Evolutionary conservation across 2,797 vertebrate species (phyloP).

Genomic region (Urocyon cinereoargenteus): DNA sequence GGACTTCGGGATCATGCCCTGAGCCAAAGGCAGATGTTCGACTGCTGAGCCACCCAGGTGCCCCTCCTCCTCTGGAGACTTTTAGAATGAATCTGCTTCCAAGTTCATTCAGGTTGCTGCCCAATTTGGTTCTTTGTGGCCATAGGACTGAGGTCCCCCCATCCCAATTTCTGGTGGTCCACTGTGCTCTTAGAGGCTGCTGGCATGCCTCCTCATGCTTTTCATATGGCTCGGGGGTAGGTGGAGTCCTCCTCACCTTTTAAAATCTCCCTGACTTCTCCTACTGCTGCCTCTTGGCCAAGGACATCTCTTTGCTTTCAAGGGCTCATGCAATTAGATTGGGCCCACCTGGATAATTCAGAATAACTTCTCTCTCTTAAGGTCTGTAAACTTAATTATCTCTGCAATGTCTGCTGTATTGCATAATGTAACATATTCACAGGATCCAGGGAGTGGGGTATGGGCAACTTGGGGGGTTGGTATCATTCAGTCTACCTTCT

Average conservation of each 20-base stretch:
- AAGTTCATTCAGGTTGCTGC: background rate
- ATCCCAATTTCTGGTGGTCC: background rate
- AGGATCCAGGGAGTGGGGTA: background rate
- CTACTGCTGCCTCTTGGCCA: background rate
- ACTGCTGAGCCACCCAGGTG: no score
- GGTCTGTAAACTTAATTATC: background rate
- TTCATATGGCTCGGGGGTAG: fast-evolving
- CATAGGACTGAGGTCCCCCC: background rate
- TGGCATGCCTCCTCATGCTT: background rate
- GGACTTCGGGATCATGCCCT: no score
- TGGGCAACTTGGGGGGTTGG: background rate
- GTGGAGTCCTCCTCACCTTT: background rate
- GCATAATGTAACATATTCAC: background rate
- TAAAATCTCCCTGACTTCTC: background rate
- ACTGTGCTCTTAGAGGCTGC: background rate
- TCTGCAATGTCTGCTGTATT: background rate
- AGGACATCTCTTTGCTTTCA: background rate
- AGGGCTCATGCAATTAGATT: background rate
- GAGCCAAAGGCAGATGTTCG: no score
- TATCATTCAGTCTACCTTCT: background rate
- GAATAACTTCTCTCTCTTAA: background rate
- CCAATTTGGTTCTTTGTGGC: background rate
- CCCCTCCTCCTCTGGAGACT: background rate
- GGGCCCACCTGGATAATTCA: background rate
- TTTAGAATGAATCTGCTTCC: background rate